Evolutionary conservation across 2,888 invertebrate species (phyloP).

Genomic region (Archaeoteleia sp.): DNA sequence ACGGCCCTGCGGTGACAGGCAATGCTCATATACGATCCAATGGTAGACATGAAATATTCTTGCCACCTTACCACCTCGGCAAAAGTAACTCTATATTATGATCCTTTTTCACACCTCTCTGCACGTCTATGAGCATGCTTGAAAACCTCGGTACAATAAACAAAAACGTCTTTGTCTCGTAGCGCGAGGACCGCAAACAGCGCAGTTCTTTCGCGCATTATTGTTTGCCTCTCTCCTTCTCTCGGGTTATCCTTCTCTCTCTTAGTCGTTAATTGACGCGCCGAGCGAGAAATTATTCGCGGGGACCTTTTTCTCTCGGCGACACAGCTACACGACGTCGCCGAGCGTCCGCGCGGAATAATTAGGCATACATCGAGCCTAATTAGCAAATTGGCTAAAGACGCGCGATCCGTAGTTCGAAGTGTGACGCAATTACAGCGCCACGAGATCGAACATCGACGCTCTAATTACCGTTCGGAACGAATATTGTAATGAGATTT

Average conservation of each 20-base stretch:
- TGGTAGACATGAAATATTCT: constrained; percentile 63
- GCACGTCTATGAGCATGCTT: constrained; percentile 63
- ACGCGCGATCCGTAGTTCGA: constrained; percentile 35
- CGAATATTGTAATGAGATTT: constrained; percentile 37
- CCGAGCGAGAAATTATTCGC: constrained; percentile 28
- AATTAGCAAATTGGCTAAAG: constrained; percentile 64
- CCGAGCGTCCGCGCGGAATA: constrained; percentile 55
- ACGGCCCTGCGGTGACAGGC: constrained; percentile 16
- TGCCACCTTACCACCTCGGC: constrained; percentile 50
- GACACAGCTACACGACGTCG: constrained; percentile 23
- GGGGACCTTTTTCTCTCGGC: constrained; percentile 15
- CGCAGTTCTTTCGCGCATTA: constrained; percentile 32
- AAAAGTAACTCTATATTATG: constrained; percentile 74
- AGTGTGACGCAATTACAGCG: constrained; percentile 20
- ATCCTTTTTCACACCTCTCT: constrained; percentile 74
- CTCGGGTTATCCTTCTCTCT: no score
- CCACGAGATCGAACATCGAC: constrained; percentile 45
- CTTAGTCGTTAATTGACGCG: constrained; percentile 24
- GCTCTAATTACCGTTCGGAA: constrained; percentile 43
- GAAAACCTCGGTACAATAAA: constrained; percentile 64
- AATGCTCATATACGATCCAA: constrained; percentile 37
- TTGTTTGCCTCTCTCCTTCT: constrained; percentile 26
- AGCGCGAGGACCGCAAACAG: constrained; percentile 58
- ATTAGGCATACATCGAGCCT: constrained; percentile 61
- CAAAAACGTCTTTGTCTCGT: constrained; percentile 66